These are phyloP conservation scores for Hydrozoanthus tunicans DNA, from an alignment of 64 coral and sea anemone species.

Conservation along the genomic window DNA sequence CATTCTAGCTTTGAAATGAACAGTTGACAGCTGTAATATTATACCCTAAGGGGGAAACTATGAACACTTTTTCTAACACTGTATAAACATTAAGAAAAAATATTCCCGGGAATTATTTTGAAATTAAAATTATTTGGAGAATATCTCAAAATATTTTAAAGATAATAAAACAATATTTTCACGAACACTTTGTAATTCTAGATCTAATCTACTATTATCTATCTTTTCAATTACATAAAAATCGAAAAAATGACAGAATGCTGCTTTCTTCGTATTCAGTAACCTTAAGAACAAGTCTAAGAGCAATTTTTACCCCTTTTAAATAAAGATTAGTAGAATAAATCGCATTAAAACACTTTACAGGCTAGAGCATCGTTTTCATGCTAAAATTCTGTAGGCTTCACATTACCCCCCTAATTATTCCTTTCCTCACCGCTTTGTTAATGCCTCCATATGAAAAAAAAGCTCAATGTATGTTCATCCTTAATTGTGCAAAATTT, in stretches of 20 bases:
- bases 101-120: neutral
- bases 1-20: neutral
- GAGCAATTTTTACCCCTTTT: too few species aligned
- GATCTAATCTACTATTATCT: neutral
- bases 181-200: neutral
- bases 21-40: conserved; percentile 28
- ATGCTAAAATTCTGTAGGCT: too few species aligned
- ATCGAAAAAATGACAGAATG: neutral
- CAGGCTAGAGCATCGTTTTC: too few species aligned
- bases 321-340: too few species aligned
- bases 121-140: neutral
- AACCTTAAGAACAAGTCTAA: neutral
- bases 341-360: too few species aligned
- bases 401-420: too few species aligned
- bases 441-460: too few species aligned
- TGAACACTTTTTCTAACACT: conserved; percentile 48
- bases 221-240: neutral
- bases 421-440: too few species aligned
- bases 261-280: neutral
- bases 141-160: too few species aligned
- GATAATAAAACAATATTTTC: neutral
- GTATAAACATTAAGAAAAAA: conserved; percentile 26
- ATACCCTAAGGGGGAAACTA: conserved; percentile 38
- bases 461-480: too few species aligned
- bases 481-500: too few species aligned